Percentiles rank a stretch among this genome's conserved stretches.
Conservation (phyloP, 1,140 invertebrate species). For the Hyposmocoma kahamanoa region DNA sequence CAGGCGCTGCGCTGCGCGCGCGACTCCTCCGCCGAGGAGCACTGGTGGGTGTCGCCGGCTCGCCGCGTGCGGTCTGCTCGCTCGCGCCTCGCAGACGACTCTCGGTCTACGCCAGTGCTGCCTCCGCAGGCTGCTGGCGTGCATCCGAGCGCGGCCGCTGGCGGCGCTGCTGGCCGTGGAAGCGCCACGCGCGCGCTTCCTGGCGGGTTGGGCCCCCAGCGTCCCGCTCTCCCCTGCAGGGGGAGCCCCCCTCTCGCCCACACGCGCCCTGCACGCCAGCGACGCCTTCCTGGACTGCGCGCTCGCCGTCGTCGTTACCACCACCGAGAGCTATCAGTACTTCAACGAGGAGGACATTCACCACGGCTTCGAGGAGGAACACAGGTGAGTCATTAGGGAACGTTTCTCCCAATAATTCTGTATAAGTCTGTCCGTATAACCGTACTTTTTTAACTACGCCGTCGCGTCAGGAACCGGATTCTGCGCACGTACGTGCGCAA, state of each 20-base stretch:
- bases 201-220: slow-evolving; percentile 69
- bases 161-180: slow-evolving; percentile 77
- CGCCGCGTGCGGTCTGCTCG: neutral
- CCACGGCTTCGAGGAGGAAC: slow-evolving; percentile 85
- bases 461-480: slow-evolving; percentile 75
- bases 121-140: slow-evolving; percentile 71
- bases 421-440: neutral
- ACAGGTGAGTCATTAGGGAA: slow-evolving; percentile 57
- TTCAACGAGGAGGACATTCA: slow-evolving; percentile 84
- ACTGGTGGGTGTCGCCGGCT: slow-evolving; percentile 32
- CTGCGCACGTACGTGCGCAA: slow-evolving; percentile 90
- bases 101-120: neutral
- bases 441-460: neutral
- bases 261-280: slow-evolving; percentile 79
- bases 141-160: slow-evolving; percentile 76
- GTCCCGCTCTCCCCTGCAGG: slow-evolving; percentile 80
- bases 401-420: too few relatives aligned
- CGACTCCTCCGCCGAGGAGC: slow-evolving; percentile 48
- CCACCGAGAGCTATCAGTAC: slow-evolving; percentile 84
- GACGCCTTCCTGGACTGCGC: slow-evolving; percentile 81
- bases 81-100: neutral
- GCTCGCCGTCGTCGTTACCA: slow-evolving; percentile 80
- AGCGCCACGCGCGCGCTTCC: slow-evolving; percentile 77
- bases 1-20: slow-evolving; percentile 79
- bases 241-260: slow-evolving; percentile 74